These are phyloP conservation scores for Urocynchramus pylzowi DNA, from an alignment of 2,113 vertebrate species.

Conservation along the genomic window DNA sequence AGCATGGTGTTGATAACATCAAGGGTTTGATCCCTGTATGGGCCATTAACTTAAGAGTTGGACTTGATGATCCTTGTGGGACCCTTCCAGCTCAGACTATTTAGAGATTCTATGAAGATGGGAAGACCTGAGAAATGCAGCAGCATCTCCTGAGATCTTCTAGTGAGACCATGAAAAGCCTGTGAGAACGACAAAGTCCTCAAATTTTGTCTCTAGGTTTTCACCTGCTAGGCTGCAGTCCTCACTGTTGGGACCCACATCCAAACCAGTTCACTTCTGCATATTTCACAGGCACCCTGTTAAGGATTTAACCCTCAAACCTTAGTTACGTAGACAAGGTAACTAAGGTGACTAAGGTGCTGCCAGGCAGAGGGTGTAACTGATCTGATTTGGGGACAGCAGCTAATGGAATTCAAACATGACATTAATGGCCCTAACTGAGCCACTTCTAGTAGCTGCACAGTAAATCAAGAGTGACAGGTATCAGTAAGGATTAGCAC, in stretches of 20 bases:
- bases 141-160: background rate
- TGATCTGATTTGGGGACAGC: background rate
- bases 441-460: background rate
- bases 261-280: background rate
- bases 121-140: background rate
- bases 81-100: background rate
- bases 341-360: background rate
- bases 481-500: background rate
- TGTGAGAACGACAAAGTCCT: background rate
- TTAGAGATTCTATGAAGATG: background rate
- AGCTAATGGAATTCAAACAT: background rate
- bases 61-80: background rate
- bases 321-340: background rate
- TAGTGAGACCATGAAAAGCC: background rate
- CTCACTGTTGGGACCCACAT: fast-evolving
- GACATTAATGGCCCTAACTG: background rate
- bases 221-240: background rate
- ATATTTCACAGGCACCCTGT: background rate
- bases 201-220: background rate
- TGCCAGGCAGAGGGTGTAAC: background rate
- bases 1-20: too few relatives aligned
- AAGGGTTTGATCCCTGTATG: background rate
- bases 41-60: background rate
- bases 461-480: background rate
- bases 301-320: background rate